Percentiles rank a stretch among this genome's conserved stretches.
Conservation (phyloP, 2,797 vertebrate species). For the Alectoris magna region DNA sequence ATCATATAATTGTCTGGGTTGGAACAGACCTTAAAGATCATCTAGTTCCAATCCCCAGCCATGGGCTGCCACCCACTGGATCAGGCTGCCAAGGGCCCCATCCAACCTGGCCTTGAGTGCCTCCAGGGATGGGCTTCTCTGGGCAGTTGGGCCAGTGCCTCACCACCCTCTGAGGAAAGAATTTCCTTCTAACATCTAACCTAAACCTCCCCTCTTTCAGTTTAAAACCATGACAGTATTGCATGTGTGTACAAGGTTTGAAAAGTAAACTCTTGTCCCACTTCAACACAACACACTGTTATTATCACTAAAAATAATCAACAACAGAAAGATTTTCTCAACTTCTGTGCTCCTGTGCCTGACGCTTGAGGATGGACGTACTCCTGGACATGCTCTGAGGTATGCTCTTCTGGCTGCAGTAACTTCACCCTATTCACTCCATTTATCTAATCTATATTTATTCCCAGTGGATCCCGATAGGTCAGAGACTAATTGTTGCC, state of each 20-base stretch:
- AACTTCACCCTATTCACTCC: background rate
- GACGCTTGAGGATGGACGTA: background rate
- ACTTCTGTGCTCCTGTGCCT: background rate
- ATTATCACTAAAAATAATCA: background rate
- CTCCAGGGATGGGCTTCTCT: too few species aligned
- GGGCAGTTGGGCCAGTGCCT: background rate
- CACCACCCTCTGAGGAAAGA: background rate
- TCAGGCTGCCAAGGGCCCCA: background rate
- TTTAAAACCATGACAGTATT: background rate
- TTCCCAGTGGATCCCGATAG: background rate
- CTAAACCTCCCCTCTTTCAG: background rate
- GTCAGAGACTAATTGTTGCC: background rate
- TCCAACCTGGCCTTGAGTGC: background rate
- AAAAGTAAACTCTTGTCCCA: background rate
- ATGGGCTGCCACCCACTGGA: background rate
- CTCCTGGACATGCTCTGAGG: background rate
- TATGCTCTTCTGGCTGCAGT: background rate
- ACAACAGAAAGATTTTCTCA: background rate
- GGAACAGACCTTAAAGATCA: background rate
- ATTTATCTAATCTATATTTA: background rate
- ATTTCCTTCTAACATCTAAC: background rate
- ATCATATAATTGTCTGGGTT: background rate
- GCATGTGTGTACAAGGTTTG: background rate
- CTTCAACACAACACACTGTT: background rate
- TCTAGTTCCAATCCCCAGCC: background rate